These are phyloP conservation scores for Baccha elongata DNA, from an alignment of 2,888 invertebrate species.

Conservation along the genomic window DNA sequence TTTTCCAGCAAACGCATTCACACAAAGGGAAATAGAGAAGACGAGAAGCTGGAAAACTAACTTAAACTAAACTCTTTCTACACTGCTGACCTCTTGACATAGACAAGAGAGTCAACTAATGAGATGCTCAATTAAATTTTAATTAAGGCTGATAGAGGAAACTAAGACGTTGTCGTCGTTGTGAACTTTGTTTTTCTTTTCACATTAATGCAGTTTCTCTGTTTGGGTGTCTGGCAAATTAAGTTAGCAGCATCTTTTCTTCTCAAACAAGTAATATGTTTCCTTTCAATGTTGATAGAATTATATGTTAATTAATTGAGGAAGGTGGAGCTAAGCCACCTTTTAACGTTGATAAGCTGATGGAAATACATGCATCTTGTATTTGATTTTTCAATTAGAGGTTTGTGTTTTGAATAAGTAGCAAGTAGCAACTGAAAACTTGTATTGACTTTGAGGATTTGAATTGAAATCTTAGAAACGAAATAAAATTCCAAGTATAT, in stretches of 20 bases:
- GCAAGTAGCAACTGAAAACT: neutral
- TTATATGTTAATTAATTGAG: neutral
- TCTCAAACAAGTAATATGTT: no score
- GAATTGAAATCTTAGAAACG: no score
- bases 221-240: constrained; percentile 17
- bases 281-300: neutral
- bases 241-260: neutral
- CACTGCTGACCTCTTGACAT: constrained; percentile 59
- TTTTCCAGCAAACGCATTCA: neutral
- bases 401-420: neutral
- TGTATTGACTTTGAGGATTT: neutral
- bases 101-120: constrained; percentile 58
- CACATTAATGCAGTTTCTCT: neutral
- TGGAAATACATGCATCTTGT: neutral
- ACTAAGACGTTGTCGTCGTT: constrained; percentile 2
- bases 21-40: neutral
- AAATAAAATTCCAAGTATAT: no score
- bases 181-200: neutral
- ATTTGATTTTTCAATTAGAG: constrained; percentile 15
- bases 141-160: constrained; percentile 46
- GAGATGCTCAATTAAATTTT: constrained; percentile 70
- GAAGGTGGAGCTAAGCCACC: neutral
- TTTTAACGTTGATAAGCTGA: neutral
- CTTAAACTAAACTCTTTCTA: neutral
- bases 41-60: neutral